Evolutionary conservation across 1,140 invertebrate genomes (phyloP).

Genomic region (Drosophila tsacasi): DNA sequence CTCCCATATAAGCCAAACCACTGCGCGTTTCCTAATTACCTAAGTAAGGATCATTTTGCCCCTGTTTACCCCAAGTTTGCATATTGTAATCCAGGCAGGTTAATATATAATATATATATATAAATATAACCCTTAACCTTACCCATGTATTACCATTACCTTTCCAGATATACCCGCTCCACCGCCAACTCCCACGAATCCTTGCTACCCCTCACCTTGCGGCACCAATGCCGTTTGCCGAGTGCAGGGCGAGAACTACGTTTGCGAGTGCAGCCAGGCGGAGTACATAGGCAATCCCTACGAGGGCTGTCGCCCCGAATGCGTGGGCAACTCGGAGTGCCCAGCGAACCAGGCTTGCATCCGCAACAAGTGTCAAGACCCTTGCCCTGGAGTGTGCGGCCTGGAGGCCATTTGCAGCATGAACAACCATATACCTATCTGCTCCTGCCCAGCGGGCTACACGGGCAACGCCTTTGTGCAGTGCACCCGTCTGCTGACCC

Average conservation of each 20-base stretch:
- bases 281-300: slow-evolving; percentile 87
- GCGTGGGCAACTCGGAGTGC: slow-evolving; percentile 87
- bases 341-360: slow-evolving; percentile 86
- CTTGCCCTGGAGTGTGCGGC: slow-evolving; percentile 87
- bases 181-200: slow-evolving; percentile 86
- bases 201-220: slow-evolving; percentile 87
- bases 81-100: slow-evolving; percentile 75
- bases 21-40: not conserved
- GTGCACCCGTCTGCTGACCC: slow-evolving; percentile 66
- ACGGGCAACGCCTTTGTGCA: slow-evolving; percentile 91
- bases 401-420: slow-evolving; percentile 88
- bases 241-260: slow-evolving; percentile 84
- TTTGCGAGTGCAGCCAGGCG: slow-evolving; percentile 85
- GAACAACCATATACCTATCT: slow-evolving; percentile 89
- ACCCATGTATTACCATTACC: not conserved
- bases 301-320: slow-evolving; percentile 88
- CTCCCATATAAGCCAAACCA: too few relatives aligned
- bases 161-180: slow-evolving; percentile 83
- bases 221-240: slow-evolving; percentile 87
- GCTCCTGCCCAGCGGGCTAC: slow-evolving; percentile 87
- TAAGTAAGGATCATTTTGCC: not conserved
- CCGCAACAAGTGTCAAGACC: slow-evolving; percentile 87
- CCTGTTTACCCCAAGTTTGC: slow-evolving; percentile 84
- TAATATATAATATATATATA: too few relatives aligned
- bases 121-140: not conserved